Conservation (phyloP, 1,140 invertebrate species). For the Drosophila hydei region DNA sequence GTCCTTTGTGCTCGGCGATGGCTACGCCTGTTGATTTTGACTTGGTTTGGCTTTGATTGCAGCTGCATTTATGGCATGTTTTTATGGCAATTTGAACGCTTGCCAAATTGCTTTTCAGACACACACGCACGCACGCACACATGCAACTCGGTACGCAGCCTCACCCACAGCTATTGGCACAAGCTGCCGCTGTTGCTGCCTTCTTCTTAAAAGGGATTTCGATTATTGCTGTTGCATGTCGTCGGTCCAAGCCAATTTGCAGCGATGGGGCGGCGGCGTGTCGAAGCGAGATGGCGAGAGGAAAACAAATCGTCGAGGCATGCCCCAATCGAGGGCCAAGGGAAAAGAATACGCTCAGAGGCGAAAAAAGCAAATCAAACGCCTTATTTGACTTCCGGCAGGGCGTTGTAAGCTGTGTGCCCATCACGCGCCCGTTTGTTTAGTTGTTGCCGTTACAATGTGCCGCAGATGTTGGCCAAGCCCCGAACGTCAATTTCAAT, state of each 20-base stretch:
- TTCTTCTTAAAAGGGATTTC: constrained; percentile 31
- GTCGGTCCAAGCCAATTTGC: constrained; percentile 30
- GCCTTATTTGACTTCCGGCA: constrained; percentile 76
- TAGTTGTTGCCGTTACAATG: constrained; percentile 15
- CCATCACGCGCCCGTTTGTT: constrained; percentile 25
- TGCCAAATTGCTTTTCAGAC: constrained; percentile 71
- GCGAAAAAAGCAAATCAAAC: constrained; percentile 63
- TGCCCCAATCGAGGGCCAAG: too few species aligned
- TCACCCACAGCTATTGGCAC: neutral
- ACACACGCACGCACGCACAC: too few species aligned
- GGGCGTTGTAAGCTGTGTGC: constrained; percentile 44
- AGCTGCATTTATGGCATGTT: constrained; percentile 65
- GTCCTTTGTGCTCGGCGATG: constrained; percentile 20
- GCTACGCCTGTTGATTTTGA: constrained; percentile 28
- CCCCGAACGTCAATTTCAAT: constrained; percentile 56
- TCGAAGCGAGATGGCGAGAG: constrained; percentile 21
- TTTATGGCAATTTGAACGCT: constrained; percentile 69
- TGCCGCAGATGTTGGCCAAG: constrained; percentile 62
- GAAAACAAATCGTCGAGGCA: too few species aligned
- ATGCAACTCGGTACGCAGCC: constrained; percentile 9
- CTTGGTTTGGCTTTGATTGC: constrained; percentile 53
- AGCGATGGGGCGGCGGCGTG: too few species aligned
- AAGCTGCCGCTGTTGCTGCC: constrained; percentile 1
- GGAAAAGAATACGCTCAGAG: constrained; percentile 26
- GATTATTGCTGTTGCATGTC: constrained; percentile 28